Conservation (phyloP, 2,797 vertebrate genomes). For the Odontamblyopus rebecca region DNA sequence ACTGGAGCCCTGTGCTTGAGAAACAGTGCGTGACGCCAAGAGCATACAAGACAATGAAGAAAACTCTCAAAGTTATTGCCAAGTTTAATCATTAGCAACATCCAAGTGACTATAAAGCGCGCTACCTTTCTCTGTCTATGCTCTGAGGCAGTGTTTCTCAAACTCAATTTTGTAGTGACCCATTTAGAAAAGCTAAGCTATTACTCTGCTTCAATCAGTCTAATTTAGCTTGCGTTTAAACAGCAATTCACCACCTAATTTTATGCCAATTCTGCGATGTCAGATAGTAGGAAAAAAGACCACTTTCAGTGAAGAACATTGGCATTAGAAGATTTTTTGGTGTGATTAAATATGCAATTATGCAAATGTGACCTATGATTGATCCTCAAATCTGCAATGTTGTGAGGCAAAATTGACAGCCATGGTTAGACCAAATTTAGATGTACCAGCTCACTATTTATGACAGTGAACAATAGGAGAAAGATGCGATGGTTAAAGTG, state of each 20-base stretch:
- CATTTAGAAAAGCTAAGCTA: constrained; percentile 10
- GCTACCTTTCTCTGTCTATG: not conserved
- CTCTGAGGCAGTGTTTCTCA: constrained; percentile 6
- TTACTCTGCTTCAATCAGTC: constrained; percentile 7
- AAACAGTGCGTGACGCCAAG: constrained; percentile 1
- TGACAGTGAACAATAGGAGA: not conserved
- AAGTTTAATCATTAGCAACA: constrained; percentile 12
- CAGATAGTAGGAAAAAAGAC: not conserved
- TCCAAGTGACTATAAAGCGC: not conserved
- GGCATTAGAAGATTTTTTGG: not conserved
- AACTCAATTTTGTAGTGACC: constrained; percentile 11
- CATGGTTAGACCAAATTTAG: not conserved
- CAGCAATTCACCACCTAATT: constrained; percentile 10
- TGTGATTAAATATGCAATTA: constrained; percentile 4
- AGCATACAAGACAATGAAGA: constrained; percentile 3
- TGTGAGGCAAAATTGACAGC: not conserved
- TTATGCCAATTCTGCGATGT: not conserved
- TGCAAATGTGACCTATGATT: constrained; percentile 5
- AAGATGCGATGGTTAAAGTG: not conserved
- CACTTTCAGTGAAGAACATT: not conserved
- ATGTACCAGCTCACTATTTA: not conserved
- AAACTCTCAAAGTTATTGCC: constrained; percentile 2
- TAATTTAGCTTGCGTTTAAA: constrained; percentile 7
- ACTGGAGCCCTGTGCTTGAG: not conserved
- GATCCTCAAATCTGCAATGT: not conserved